phyloP scores from a whole-genome alignment of 2,797 vertebrate species.

The Amazona ochrocephala region DNA sequence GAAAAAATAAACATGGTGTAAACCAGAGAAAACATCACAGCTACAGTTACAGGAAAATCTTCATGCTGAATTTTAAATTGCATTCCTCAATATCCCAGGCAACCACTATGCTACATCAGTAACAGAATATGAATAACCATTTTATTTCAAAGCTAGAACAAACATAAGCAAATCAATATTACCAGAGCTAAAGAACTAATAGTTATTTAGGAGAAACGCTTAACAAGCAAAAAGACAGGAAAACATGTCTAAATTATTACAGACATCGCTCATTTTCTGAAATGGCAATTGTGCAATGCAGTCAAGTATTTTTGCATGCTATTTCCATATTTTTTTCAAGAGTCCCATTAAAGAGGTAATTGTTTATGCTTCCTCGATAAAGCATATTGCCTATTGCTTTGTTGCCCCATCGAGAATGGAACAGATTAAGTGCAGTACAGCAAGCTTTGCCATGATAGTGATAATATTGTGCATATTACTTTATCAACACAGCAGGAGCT shows the following conservation, averaged over 20 bases:
- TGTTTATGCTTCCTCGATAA: background rate
- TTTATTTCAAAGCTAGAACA: background rate
- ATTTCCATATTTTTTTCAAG: background rate
- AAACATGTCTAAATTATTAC: background rate
- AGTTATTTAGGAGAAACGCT: slow-evolving; percentile 8
- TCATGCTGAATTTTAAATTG: background rate
- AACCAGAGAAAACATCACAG: background rate
- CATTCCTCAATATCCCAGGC: slow-evolving; percentile 10
- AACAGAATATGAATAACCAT: background rate
- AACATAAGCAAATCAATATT: slow-evolving; percentile 16
- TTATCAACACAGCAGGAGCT: background rate
- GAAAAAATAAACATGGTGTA: background rate
- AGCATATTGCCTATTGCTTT: background rate
- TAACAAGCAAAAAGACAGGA: slow-evolving; percentile 11
- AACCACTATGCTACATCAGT: background rate
- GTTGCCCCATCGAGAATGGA: background rate
- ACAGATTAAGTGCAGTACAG: background rate
- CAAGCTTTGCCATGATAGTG: background rate
- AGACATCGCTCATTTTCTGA: background rate
- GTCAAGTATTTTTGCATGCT: background rate
- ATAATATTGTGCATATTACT: background rate
- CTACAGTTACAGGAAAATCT: background rate
- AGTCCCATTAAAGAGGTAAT: background rate
- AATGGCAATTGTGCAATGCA: background rate
- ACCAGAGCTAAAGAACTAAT: background rate